Evolutionary conservation across 2,113 vertebrate species (phyloP).

Genomic region (Glaucomys volans): DNA sequence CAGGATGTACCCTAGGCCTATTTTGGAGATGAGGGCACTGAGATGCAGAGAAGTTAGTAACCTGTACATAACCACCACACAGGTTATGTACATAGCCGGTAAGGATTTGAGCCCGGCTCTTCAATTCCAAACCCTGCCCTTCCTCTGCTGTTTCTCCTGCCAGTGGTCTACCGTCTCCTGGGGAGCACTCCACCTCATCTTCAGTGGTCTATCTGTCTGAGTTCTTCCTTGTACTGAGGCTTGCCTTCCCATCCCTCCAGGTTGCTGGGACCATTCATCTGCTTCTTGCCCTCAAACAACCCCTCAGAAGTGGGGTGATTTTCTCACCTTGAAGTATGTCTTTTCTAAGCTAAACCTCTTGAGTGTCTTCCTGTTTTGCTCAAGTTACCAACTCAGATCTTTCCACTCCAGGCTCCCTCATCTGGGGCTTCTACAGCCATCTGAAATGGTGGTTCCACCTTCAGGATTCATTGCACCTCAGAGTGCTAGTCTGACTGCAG

Average conservation of each 20-base stretch:
- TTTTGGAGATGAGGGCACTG: background rate
- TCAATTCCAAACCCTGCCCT: background rate
- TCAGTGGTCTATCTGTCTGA: background rate
- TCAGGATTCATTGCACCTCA: accelerated
- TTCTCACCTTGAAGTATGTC: background rate
- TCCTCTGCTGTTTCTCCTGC: background rate
- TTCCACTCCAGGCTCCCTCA: background rate
- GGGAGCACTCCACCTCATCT: accelerated
- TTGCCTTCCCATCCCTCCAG: background rate
- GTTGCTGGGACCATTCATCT: background rate
- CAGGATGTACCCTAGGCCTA: background rate
- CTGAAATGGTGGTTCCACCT: accelerated
- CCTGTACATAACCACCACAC: background rate
- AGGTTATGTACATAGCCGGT: background rate
- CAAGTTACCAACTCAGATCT: background rate
- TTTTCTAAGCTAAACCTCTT: background rate
- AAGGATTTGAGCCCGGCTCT: background rate
- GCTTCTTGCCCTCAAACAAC: background rate
- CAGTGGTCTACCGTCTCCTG: accelerated
- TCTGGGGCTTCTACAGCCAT: background rate
- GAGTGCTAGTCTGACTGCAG: background rate
- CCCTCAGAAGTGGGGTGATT: background rate
- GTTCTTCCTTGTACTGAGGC: background rate
- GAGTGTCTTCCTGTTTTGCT: background rate
- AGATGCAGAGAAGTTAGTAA: background rate